Base-by-base conservation (phyloP, 2,113 vertebrate species). In the Clarias magur region DNA sequence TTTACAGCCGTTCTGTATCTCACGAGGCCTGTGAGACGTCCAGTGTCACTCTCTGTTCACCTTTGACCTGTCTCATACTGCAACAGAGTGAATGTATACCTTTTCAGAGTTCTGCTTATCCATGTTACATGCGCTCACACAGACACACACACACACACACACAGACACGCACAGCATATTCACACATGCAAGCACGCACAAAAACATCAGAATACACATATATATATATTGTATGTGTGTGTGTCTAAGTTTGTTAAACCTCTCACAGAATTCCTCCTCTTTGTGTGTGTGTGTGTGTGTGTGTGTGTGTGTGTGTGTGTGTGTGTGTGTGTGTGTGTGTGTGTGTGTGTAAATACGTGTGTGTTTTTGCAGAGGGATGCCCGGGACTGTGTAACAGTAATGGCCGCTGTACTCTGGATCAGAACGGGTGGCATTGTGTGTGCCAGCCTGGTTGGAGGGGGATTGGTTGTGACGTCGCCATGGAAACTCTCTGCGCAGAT, bases 321-420 rank as follows among this genome's bases (percentile, higher is more conserved):
- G 21, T n/a, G 25, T 67, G 63, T 67, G 63, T 67, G 63, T 17
- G 4, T 70, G 34, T 73, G 67, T 70, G 30, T 70, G 27, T 70
- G 67, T 34, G 27, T 34, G 67, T 38, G 72, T 25, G 72, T 75
- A 48, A 48, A 48, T 48, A 48, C 48, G 34, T 88, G 53, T 86
- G 80, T 92, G 72, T 92, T 63, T 90, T 67, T 88, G 72, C 96
- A 99, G 98, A 99, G 94, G 98, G 98, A 68, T 99, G 98, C 87
- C 98, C 98, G 0, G 98, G 98, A n/a, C 95, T 99, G 86, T 99
- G 98, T 93, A 99, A 99, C 94, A 99, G 97, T 95, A 99, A 99
- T 0, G 98, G 98, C 67, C 96, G 98, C 82, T 99, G 98, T 88
- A 98, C 98, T 0, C 94, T 99, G 94, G 98, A 99, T 94, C 96